Conservation (phyloP, 2,797 vertebrate genomes). For the Molossus alvarezi region DNA sequence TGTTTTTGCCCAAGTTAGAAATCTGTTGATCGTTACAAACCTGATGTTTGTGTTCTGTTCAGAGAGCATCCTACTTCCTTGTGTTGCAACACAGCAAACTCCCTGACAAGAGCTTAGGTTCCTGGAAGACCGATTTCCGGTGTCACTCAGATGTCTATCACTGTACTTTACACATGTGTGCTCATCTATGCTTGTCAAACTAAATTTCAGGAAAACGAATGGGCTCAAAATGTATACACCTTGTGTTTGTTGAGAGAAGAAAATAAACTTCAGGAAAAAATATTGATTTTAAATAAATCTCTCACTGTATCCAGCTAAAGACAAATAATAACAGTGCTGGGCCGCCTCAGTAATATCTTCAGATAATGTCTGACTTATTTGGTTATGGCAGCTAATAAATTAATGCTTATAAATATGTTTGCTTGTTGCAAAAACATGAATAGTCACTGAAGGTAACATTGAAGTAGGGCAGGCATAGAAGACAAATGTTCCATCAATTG, state of each 20-base stretch:
- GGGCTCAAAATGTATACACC: neutral
- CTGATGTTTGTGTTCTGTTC: neutral
- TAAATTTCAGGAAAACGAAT: neutral
- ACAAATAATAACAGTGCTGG: neutral
- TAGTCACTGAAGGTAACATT: neutral
- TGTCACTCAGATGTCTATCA: neutral
- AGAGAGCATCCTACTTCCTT: neutral
- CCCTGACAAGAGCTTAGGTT: neutral
- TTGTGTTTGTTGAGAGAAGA: neutral
- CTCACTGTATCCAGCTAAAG: neutral
- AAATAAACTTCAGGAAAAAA: constrained; percentile 4
- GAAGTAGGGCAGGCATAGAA: neutral
- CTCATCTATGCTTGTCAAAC: neutral
- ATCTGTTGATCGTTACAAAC: neutral
- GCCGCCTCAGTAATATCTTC: neutral
- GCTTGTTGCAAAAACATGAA: constrained; percentile 8
- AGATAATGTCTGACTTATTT: neutral
- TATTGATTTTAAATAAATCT: neutral
- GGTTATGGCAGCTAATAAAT: neutral
- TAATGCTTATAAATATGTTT: neutral
- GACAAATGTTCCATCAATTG: neutral
- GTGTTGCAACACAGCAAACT: neutral
- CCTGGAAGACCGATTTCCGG: neutral
- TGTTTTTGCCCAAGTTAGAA: neutral
- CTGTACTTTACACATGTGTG: neutral